These are phyloP conservation scores for Ceratothoa steindachneri DNA, from an alignment of 2,888 invertebrate genomes.

Conservation along the genomic window DNA sequence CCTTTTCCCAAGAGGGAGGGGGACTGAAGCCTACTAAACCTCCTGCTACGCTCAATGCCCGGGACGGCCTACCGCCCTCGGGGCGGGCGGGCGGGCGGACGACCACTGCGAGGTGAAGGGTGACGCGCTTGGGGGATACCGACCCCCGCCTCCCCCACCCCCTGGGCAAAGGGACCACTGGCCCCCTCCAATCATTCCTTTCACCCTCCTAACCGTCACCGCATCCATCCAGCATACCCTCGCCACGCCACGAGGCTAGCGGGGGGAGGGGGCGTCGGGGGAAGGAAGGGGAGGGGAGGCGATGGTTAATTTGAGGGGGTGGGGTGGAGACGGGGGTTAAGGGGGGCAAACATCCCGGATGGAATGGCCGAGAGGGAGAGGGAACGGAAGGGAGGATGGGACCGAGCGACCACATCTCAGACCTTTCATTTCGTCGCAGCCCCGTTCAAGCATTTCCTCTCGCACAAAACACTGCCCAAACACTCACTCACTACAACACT, in stretches of 20 bases:
- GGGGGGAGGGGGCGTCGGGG: neutral
- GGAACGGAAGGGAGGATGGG: neutral
- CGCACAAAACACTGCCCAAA: too few species aligned
- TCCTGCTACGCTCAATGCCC: neutral
- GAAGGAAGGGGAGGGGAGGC: neutral
- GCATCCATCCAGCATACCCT: neutral
- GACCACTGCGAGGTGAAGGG: constrained; percentile 6
- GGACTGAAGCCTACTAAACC: neutral
- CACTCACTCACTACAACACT: too few species aligned
- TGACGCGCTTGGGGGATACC: neutral
- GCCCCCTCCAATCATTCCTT: constrained; percentile 3
- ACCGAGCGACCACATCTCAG: neutral
- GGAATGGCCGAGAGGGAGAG: neutral
- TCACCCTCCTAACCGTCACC: constrained; percentile 2
- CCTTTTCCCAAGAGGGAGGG: neutral
- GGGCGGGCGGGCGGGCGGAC: neutral
- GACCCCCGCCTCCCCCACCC: constrained; percentile 1
- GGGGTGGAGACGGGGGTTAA: neutral
- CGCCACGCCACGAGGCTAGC: constrained; percentile 8
- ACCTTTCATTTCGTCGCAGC: neutral
- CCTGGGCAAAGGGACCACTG: constrained; percentile 9
- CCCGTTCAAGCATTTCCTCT: neutral
- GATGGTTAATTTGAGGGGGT: too few species aligned
- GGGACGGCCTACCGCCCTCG: neutral
- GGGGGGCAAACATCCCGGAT: constrained; percentile 5